phyloP scores from a whole-genome alignment of 1,140 invertebrate species.

The Heliconius nattereri region DNA sequence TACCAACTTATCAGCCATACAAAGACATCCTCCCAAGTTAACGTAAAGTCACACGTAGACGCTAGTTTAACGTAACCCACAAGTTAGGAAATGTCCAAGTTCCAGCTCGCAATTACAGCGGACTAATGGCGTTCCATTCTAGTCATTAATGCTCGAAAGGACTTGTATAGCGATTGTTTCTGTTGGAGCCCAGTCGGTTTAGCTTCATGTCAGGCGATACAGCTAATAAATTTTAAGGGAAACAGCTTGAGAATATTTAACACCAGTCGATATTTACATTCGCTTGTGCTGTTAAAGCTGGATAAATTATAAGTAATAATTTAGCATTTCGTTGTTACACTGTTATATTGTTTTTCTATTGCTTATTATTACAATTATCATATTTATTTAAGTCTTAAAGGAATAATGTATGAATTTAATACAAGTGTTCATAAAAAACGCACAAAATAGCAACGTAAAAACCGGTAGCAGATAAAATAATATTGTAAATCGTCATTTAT shows the following conservation, averaged over 20 bases:
- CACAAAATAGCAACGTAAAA: too few relatives aligned
- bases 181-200: constrained; percentile 33
- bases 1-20: not conserved
- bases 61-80: constrained; percentile 32
- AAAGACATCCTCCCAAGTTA: constrained; percentile 1
- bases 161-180: constrained; percentile 46
- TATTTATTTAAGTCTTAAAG: too few relatives aligned
- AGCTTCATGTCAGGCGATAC: constrained; percentile 22
- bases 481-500: too few relatives aligned
- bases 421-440: too few relatives aligned
- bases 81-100: constrained; percentile 45
- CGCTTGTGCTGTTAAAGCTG: not conserved
- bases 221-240: constrained; percentile 10
- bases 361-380: too few relatives aligned
- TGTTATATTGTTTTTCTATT: not conserved
- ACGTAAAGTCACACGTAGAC: constrained; percentile 30
- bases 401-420: too few relatives aligned
- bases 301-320: not conserved
- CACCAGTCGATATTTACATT: constrained; percentile 1
- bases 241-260: constrained; percentile 12
- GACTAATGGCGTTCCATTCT: constrained; percentile 45
- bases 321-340: not conserved
- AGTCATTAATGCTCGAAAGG: constrained; percentile 45
- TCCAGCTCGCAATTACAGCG: constrained; percentile 45
- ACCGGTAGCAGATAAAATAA: too few relatives aligned